Percentiles rank a stretch among this genome's conserved stretches.
phyloP scores from a whole-genome alignment of 2,888 invertebrate genomes.

The Athalia cordata region DNA sequence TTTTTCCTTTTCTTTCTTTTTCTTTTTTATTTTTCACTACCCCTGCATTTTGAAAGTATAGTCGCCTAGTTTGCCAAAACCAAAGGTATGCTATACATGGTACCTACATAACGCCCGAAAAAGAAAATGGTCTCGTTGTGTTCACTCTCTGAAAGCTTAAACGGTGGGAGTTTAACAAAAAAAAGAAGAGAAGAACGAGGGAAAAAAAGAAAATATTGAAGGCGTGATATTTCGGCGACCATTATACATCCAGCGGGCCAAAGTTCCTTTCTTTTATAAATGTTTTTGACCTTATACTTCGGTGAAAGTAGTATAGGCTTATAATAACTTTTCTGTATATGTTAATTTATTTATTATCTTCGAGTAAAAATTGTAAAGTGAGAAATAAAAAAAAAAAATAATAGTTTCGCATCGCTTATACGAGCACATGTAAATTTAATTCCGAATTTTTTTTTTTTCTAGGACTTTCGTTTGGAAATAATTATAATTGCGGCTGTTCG shows the following conservation, averaged over 20 bases:
- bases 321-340: not conserved
- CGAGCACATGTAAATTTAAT: too few relatives aligned
- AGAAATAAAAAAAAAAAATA: too few relatives aligned
- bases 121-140: slow-evolving; percentile 10
- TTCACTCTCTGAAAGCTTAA: not conserved
- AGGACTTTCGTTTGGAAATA: too few relatives aligned
- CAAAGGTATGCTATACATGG: not conserved
- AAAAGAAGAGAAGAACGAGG: slow-evolving; percentile 8
- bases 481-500: too few relatives aligned
- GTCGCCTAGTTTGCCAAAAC: not conserved
- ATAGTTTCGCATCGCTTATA: too few relatives aligned
- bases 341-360: too few relatives aligned
- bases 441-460: too few relatives aligned
- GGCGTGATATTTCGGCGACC: slow-evolving; percentile 5
- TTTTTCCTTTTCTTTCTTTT: too few relatives aligned
- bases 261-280: too few relatives aligned
- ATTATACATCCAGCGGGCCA: not conserved
- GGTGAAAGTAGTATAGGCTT: not conserved
- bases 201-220: slow-evolving; percentile 2
- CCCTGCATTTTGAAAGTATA: not conserved
- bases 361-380: too few relatives aligned
- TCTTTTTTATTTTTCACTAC: not conserved
- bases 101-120: not conserved
- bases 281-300: not conserved
- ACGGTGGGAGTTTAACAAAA: not conserved